Evolutionary conservation across 2,888 invertebrate genomes (phyloP).

Genomic region (Zootermopsis nevadensis): DNA sequence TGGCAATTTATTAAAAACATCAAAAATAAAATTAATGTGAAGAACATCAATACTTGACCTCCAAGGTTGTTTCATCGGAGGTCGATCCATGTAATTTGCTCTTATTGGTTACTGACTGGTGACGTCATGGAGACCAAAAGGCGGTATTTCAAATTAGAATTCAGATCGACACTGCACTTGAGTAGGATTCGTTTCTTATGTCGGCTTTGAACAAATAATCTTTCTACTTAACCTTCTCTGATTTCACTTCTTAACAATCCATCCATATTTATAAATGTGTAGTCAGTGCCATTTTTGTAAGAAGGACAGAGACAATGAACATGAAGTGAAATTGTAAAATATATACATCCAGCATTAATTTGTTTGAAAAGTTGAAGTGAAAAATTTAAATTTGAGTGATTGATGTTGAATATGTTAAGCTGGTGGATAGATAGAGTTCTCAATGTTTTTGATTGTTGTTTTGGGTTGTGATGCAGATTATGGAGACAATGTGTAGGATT

Average conservation of each 20-base stretch:
- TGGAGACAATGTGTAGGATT: too few relatives aligned
- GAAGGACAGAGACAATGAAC: neutral
- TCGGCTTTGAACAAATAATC: neutral
- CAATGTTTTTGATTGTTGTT: too few relatives aligned
- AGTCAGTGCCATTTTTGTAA: neutral
- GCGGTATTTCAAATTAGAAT: conserved; percentile 3
- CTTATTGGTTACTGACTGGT: conserved; percentile 6
- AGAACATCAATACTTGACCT: conserved; percentile 22
- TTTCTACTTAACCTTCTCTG: neutral
- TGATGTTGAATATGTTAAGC: too few relatives aligned
- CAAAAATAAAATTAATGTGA: neutral
- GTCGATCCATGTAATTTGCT: conserved; percentile 7
- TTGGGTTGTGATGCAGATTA: too few relatives aligned
- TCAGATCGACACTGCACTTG: too few relatives aligned
- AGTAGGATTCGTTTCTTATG: neutral
- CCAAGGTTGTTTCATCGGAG: conserved; percentile 2
- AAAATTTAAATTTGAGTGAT: too few relatives aligned
- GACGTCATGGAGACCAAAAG: neutral
- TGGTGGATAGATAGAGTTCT: too few relatives aligned
- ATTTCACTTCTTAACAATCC: neutral
- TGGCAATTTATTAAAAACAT: neutral
- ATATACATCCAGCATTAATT: too few relatives aligned
- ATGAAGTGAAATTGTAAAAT: too few relatives aligned
- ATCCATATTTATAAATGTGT: neutral
- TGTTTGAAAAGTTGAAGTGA: too few relatives aligned